Conservation (phyloP, 1,140 invertebrate genomes). For the Atta cephalotes region DNA sequence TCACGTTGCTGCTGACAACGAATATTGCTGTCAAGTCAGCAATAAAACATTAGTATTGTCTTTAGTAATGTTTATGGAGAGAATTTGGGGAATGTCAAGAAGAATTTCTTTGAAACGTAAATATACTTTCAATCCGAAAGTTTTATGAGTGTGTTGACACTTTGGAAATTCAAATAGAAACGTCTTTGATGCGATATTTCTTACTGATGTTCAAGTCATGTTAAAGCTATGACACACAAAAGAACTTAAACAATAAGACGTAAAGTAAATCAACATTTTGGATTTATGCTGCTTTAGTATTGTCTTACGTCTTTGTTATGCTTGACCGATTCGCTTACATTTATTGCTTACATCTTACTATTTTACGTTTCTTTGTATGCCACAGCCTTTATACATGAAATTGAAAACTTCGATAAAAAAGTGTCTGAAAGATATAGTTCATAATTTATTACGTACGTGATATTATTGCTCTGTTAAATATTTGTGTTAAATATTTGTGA, state of each 20-base stretch:
- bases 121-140: constrained; percentile 4
- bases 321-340: too few species aligned
- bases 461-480: not conserved
- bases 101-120: constrained; percentile 26
- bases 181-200: not conserved
- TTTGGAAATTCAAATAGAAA: constrained; percentile 29
- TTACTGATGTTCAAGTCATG: not conserved
- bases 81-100: not conserved
- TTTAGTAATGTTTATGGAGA: constrained; percentile 15
- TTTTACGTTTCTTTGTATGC: too few species aligned
- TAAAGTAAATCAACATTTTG: too few species aligned
- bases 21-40: not conserved
- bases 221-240: too few species aligned
- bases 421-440: not conserved
- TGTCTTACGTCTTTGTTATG: too few species aligned
- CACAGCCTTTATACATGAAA: not conserved
- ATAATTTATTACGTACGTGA: not conserved
- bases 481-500: too few species aligned
- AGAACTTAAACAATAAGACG: too few species aligned
- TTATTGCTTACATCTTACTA: too few species aligned
- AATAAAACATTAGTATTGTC: not conserved
- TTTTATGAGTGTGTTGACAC: constrained; percentile 1
- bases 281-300: too few species aligned
- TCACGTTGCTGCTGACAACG: not conserved
- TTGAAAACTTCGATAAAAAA: not conserved